These are phyloP conservation scores for Orthonychiurus folsomi DNA, from an alignment of 2,888 invertebrate genomes.

Conservation along the genomic window DNA sequence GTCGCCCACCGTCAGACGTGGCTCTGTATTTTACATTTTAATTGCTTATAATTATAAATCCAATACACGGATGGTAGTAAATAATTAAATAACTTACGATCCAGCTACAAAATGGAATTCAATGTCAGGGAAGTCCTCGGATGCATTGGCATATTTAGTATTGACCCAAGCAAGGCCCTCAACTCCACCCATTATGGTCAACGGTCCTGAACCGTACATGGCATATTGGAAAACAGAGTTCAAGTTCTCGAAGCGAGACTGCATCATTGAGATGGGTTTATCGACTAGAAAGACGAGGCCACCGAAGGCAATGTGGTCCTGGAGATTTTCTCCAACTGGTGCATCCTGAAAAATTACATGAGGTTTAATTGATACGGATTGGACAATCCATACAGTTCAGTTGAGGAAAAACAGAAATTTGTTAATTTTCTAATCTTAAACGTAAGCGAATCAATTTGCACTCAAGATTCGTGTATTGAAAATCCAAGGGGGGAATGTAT, in stretches of 20 bases:
- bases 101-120: conserved; percentile 91
- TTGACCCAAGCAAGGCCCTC: conserved; percentile 81
- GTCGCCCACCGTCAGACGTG: conserved; percentile 44
- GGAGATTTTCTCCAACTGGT: conserved; percentile 76
- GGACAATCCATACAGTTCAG: too few species aligned
- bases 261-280: conserved; percentile 67
- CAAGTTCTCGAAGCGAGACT: conserved; percentile 70
- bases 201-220: conserved; percentile 72
- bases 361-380: not conserved
- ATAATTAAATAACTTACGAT: conserved; percentile 46
- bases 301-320: conserved; percentile 82
- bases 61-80: not conserved
- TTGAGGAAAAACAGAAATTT: too few species aligned
- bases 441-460: too few species aligned
- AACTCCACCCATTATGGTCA: conserved; percentile 77
- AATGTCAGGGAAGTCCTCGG: conserved; percentile 74
- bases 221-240: conserved; percentile 76
- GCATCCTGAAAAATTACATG: conserved; percentile 51
- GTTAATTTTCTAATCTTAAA: too few species aligned
- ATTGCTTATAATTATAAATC: too few species aligned
- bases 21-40: conserved; percentile 33
- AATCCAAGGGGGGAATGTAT: too few species aligned
- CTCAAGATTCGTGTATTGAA: too few species aligned
- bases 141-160: conserved; percentile 68
- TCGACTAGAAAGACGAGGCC: conserved; percentile 73